Base-by-base conservation (phyloP, 2,113 vertebrate genomes). In the Melanostigma gelatinosum region DNA sequence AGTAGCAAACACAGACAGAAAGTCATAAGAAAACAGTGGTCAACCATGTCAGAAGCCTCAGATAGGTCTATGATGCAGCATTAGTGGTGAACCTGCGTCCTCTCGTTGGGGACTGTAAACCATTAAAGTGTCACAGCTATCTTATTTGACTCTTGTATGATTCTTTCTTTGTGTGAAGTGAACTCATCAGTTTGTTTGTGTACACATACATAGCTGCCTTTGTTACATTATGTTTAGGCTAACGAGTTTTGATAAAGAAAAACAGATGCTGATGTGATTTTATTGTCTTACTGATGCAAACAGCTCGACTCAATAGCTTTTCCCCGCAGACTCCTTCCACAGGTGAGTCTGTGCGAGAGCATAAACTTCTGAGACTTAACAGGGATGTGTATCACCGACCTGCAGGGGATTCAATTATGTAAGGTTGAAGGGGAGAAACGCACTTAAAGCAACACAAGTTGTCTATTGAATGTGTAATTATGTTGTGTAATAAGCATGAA, bases 201-300 rank as follows among this genome's bases (percentile, higher is more conserved):
- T 24, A 24, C 1, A 24, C 24, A 24, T 24, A 24, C 24, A 24
- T 24, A 24, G 24, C 24, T 24, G 24, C 24, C 24, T 2, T 46
- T 61, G 65, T 69, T 2, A 67, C n/a, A 65, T 78, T 29, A 67
- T 27, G 32, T 75, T 76, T 38, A 24, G 13, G 38, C 32, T 13
- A 65, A 42, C 40, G 29, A 12, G 48, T 12, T 38, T 42, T 34
- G 8, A 74, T 64, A 58, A 72, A 67, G 57, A 16, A 50, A 76
- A 83, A 76, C 79, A 83, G 81, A 83, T 86, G 87, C 57, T 55
- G 44, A 71, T 73, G 60, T 55, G 64, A 66, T 62, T 50, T 72
- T 61, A 71, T 73, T 52, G 72, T 77, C 46, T 74, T 13, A 40
- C 16, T 40, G 24, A 73, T 34, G 50, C 48, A 79, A 83, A 80